These are phyloP conservation scores for Siniperca obscura DNA, from an alignment of 2,797 vertebrate genomes.

Conservation along the genomic window DNA sequence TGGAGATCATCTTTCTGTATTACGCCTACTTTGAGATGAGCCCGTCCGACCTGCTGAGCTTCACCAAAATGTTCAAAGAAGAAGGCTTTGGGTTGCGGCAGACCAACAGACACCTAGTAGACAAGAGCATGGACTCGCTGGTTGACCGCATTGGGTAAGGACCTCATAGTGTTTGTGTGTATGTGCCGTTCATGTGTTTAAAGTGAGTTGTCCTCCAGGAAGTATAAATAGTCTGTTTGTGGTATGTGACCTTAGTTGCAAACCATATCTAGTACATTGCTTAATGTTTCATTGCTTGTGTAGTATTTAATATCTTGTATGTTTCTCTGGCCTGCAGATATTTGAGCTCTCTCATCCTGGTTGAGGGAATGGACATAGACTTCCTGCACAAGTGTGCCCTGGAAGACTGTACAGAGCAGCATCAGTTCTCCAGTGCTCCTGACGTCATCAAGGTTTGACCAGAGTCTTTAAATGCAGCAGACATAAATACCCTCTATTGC, in stretches of 20 bases:
- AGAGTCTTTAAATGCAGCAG: not conserved
- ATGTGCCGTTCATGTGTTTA: not conserved
- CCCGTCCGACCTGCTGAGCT: slow-evolving; percentile 88
- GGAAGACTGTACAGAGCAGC: slow-evolving; percentile 92
- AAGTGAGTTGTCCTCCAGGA: not conserved
- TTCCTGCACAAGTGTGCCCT: slow-evolving; percentile 95
- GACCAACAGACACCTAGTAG: slow-evolving; percentile 95
- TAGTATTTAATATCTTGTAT: not conserved
- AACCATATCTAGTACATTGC: not conserved
- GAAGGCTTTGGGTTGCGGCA: slow-evolving; percentile 95
- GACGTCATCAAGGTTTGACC: slow-evolving; percentile 89
- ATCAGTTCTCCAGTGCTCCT: slow-evolving; percentile 89
- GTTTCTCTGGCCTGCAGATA: slow-evolving; percentile 83
- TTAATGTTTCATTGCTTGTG: not conserved
- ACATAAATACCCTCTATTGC: not conserved
- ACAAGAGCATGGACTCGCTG: slow-evolving; percentile 94
- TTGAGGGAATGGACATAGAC: slow-evolving; percentile 98
- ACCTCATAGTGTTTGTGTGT: not conserved
- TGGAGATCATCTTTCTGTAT: slow-evolving; percentile 97
- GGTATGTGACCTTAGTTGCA: not conserved
- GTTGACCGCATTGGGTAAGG: slow-evolving; percentile 95
- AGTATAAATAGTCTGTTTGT: not conserved
- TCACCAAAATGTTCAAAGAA: slow-evolving; percentile 95
- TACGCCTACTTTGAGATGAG: slow-evolving; percentile 98
- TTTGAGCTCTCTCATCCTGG: slow-evolving; percentile 94